Evolutionary conservation across 2,888 invertebrate genomes (phyloP), one percentile per base, ranked within the genome.

Genomic region (Monopis laevigella): DNA sequence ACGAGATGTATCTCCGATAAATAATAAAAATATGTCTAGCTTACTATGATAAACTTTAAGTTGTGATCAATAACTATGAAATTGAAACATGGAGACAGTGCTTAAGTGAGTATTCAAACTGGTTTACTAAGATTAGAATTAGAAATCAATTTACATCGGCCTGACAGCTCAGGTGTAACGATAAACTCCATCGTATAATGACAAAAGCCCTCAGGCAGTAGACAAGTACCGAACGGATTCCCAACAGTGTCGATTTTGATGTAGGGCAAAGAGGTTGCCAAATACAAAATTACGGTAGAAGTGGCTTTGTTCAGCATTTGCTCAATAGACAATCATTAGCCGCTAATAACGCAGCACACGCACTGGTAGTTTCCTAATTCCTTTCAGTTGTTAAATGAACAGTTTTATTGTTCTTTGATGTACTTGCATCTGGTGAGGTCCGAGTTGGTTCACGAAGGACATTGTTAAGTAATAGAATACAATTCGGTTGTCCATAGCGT

Each of bases 261-360:
- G 3, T 13, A 17, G 32, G 14, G 3, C 14, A n/a, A 16, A 18
- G 17, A 14, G 8, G n/a, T 36, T 36, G 19, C 36, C 36, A 36
- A 36, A 36, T 21, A 19, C 13, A 47, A 52, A 48, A 54, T 53
- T 52, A 44, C 43, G 44, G 48, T 48, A 47, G 50, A 54, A 4
- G 51, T 54, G 49, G 47, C 45, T 45, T 45, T 43, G 48, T 52
- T 52, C 48, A 50, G 49, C 49, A 52, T 47, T 58, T 55, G 50
- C 49, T 50, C 49, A 55, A 55, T 43, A 46, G n/a, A n/a, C 41
- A 45, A 39, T 44, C 49, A 39, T 44, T 47, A 43, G 41, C 45
- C 46, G 45, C 39, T 42, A 30, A 36, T 36, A 36, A 36, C 12
- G 21, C 21, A n/a, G 36, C 21, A 36, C 36, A 36, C 36, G 36